phyloP scores from a whole-genome alignment of 2,888 invertebrate species.

The Galeopsomyia nigrocyanea region DNA sequence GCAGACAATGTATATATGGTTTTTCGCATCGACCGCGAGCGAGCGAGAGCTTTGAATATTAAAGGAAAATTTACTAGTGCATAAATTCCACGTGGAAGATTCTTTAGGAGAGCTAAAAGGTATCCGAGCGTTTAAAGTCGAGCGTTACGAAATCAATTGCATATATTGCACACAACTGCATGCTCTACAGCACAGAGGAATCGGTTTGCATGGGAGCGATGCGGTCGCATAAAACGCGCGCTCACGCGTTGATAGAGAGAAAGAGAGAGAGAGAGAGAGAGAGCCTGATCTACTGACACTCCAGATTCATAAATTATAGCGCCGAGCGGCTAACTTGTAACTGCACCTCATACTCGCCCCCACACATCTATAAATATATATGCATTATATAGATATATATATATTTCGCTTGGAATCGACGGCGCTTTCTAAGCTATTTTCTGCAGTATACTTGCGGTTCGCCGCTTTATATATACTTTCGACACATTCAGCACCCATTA shows the following conservation, averaged over 20 bases:
- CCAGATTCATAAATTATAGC: constrained; percentile 37
- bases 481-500: not conserved
- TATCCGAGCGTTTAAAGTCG: not conserved
- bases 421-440: constrained; percentile 33
- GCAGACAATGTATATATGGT: too few relatives aligned
- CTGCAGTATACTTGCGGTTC: constrained; percentile 20
- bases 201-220: not conserved
- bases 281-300: constrained; percentile 38
- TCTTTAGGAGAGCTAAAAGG: too few relatives aligned
- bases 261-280: not conserved
- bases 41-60: too few relatives aligned
- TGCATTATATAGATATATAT: not conserved
- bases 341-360: constrained; percentile 10
- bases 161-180: too few relatives aligned
- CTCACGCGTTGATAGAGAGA: not conserved
- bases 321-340: not conserved
- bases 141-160: constrained; percentile 23
- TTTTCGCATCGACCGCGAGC: too few relatives aligned
- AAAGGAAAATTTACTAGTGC: too few relatives aligned
- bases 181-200: too few relatives aligned
- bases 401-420: not conserved
- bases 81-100: too few relatives aligned
- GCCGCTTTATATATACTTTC: constrained; percentile 15
- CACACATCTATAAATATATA: not conserved
- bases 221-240: constrained; percentile 4